Conservation (phyloP, 1,140 invertebrate genomes). For the Drusus annulatus region DNA sequence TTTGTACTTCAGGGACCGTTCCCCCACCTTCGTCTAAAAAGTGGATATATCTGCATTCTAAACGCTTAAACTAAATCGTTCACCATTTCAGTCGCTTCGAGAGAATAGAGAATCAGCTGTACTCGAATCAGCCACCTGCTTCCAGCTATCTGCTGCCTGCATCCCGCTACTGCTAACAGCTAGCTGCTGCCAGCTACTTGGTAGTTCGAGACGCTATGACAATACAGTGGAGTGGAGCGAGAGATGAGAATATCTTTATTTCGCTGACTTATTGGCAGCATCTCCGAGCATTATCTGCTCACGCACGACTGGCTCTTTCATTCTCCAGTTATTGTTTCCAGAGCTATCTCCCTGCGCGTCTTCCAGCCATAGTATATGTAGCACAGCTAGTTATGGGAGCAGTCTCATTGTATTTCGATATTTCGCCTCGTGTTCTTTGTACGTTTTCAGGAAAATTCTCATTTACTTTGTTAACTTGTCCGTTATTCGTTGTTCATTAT, state of each 20-base stretch:
- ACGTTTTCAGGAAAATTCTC: constrained; percentile 3
- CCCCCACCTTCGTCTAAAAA: no score
- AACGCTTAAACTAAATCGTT: no score
- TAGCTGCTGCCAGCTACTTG: background rate
- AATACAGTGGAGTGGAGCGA: no score
- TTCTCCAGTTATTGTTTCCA: constrained; percentile 40
- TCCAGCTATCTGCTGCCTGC: no score
- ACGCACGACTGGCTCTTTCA: constrained; percentile 35
- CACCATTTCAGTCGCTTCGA: no score
- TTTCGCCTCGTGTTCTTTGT: constrained; percentile 16
- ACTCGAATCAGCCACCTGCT: no score
- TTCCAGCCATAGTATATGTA: background rate
- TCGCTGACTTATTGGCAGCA: constrained; percentile 36
- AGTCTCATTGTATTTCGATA: constrained; percentile 21
- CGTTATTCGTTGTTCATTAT: constrained; percentile 30
- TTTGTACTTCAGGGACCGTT: no score
- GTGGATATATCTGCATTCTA: no score
- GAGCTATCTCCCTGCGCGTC: background rate
- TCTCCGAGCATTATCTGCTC: constrained; percentile 32
- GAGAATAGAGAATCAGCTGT: no score
- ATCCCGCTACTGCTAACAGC: no score
- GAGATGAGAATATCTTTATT: constrained; percentile 13
- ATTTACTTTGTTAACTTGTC: constrained; percentile 36
- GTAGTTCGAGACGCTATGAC: background rate
- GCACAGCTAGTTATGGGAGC: background rate